Percentiles rank a stretch among this genome's conserved stretches.
These are phyloP conservation scores for Rhabdophis nuchalis DNA, from an alignment of 2,797 vertebrate species.

Conservation along the genomic window DNA sequence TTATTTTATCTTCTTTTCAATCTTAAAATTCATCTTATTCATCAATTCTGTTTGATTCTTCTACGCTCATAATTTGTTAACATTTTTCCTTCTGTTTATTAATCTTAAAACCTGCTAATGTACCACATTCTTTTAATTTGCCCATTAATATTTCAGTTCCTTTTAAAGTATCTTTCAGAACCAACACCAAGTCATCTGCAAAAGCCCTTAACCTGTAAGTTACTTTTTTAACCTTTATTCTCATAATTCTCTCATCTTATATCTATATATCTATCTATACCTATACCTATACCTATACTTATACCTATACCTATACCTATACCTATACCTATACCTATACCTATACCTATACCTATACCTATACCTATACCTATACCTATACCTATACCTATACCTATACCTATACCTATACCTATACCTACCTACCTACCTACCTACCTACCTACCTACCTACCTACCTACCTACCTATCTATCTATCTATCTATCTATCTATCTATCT, in stretches of 20 bases:
- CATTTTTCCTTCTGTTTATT: not conserved
- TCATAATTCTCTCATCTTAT: not conserved
- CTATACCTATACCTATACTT: no score
- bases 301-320: no score
- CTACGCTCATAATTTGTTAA: not conserved
- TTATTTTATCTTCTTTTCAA: not conserved
- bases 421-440: no score
- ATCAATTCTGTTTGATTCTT: not conserved
- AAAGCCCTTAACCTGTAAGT: not conserved
- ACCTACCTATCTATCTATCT: no score
- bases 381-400: no score
- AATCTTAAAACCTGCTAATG: not conserved
- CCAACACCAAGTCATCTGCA: not conserved
- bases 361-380: no score
- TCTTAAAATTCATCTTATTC: not conserved
- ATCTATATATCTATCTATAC: not conserved
- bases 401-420: no score
- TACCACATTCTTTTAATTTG: not conserved
- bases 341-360: no score
- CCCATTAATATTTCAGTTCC: not conserved
- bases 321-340: no score
- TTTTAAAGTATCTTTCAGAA: not conserved
- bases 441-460: no score
- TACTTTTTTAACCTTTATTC: not conserved
- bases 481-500: no score